A percentile compares a stretch with the other conserved stretches of the same genome.
Conservation (phyloP, 1,140 invertebrate genomes). For the Harpegnathos saltator region DNA sequence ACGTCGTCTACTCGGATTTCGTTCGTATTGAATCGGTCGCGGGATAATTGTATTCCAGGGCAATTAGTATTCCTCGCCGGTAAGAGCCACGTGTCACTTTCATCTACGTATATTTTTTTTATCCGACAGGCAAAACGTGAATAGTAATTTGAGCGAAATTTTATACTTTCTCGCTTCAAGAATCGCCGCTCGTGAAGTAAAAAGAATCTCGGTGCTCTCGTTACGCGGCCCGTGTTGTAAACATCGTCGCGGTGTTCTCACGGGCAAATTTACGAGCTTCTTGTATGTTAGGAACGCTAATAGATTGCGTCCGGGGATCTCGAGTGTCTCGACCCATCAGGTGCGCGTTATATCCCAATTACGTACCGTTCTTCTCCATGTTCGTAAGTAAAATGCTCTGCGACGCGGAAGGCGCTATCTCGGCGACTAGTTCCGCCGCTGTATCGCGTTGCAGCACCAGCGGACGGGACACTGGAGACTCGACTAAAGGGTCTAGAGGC, state of each 20-base stretch:
- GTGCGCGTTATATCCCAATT: neutral
- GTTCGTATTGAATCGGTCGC: neutral
- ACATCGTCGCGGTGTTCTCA: too few relatives aligned
- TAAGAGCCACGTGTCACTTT: too few relatives aligned
- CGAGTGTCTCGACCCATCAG: neutral
- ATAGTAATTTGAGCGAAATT: too few relatives aligned
- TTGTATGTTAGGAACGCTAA: too few relatives aligned
- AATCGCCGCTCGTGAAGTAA: too few relatives aligned
- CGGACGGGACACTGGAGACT: conserved; percentile 92
- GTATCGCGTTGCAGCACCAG: conserved; percentile 91
- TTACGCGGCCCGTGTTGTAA: too few relatives aligned
- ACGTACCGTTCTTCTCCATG: conserved; percentile 93
- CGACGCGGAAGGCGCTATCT: conserved; percentile 90
- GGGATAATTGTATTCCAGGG: neutral
- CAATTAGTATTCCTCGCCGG: too few relatives aligned
- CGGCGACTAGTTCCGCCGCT: conserved; percentile 91
- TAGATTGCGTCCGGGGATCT: neutral
- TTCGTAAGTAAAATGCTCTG: conserved; percentile 93
- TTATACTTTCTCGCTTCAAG: too few relatives aligned
- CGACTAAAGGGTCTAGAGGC: conserved; percentile 92
- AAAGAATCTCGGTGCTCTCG: too few relatives aligned
- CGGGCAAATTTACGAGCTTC: too few relatives aligned
- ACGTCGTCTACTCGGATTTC: neutral
- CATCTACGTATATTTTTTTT: too few relatives aligned
- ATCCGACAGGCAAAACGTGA: too few relatives aligned